Conservation (phyloP, 2,113 vertebrate genomes). For the Thunnus thynnus region DNA sequence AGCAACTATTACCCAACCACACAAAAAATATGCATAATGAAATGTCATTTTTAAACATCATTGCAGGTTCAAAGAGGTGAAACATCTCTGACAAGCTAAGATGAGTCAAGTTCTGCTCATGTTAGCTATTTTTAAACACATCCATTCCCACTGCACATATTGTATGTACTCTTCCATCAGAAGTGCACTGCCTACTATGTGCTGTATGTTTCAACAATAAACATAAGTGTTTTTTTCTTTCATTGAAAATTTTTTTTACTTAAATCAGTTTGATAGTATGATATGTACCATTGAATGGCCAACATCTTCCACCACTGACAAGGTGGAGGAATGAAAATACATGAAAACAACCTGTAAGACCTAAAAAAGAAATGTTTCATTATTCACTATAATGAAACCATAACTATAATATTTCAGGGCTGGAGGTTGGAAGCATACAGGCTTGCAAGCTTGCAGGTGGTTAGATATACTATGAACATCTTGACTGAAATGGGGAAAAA, state of each 20-base stretch:
- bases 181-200: too few species aligned
- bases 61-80: background rate
- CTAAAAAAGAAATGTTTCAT: background rate
- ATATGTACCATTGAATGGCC: too few species aligned
- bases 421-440: too few species aligned
- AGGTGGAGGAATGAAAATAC: too few species aligned
- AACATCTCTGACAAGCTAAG: background rate
- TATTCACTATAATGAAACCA: too few species aligned
- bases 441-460: too few species aligned
- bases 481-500: background rate
- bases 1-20: background rate
- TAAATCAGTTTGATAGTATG: too few species aligned
- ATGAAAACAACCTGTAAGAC: background rate
- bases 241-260: too few species aligned
- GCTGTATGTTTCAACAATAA: too few species aligned
- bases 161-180: too few species aligned
- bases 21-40: background rate
- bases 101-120: background rate
- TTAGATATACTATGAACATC: background rate
- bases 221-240: too few species aligned
- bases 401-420: too few species aligned
- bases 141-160: background rate
- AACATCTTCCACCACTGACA: background rate
- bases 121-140: background rate
- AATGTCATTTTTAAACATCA: conserved; percentile 6